A percentile compares a stretch with the other conserved stretches of the same genome.
Evolutionary conservation across 2,888 invertebrate genomes (phyloP).

Genomic region (Dryomyza anilis): DNA sequence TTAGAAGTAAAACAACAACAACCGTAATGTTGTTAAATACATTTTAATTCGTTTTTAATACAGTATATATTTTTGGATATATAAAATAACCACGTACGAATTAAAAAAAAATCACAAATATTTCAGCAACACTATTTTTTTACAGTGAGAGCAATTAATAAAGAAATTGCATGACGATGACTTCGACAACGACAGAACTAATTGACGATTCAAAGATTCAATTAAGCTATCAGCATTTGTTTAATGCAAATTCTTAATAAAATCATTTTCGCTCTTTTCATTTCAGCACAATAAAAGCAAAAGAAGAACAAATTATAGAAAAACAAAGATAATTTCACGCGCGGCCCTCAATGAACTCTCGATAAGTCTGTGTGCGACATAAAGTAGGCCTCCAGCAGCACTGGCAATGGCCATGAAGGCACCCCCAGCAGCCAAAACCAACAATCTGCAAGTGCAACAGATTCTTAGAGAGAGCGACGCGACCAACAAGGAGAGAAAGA

Average conservation of each 20-base stretch:
- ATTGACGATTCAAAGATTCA: not conserved
- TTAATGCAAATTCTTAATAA: conserved; percentile 2
- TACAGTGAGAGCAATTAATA: no score
- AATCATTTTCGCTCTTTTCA: not conserved
- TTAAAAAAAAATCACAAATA: no score
- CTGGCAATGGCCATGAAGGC: conserved; percentile 4
- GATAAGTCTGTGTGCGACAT: not conserved
- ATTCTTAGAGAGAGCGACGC: no score
- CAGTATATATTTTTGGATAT: no score
- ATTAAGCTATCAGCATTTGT: not conserved
- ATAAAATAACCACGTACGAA: no score
- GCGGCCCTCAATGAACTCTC: not conserved
- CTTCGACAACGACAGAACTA: not conserved
- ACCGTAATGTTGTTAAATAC: no score
- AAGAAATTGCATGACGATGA: not conserved
- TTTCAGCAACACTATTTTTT: no score
- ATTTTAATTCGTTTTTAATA: no score
- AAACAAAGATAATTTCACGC: not conserved
- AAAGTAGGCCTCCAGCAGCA: not conserved
- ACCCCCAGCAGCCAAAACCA: not conserved
- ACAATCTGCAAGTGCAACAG: no score
- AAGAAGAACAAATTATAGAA: not conserved
- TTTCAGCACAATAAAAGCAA: not conserved
- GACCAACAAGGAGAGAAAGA: not conserved
- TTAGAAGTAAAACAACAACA: no score